These are phyloP conservation scores for Panulirus ornatus DNA, from an alignment of 1,140 invertebrate species.

Conservation along the genomic window DNA sequence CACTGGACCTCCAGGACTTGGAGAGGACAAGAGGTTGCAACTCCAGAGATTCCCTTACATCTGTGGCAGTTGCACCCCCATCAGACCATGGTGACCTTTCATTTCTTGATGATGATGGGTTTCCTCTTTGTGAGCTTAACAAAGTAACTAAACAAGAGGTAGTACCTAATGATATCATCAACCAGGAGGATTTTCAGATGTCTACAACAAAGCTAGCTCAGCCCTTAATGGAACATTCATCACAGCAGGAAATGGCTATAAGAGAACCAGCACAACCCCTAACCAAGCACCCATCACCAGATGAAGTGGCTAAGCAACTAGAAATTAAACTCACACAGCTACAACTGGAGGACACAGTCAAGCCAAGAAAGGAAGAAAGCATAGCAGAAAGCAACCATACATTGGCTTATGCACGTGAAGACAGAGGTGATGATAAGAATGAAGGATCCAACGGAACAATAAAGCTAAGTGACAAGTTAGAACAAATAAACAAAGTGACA, in stretches of 20 bases:
- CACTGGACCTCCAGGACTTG: conserved; percentile 34
- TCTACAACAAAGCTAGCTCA: conserved; percentile 23
- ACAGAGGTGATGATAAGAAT: neutral
- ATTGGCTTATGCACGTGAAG: neutral
- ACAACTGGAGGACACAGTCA: conserved; percentile 12
- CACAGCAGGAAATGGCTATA: conserved; percentile 29
- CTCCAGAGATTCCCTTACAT: conserved; percentile 77
- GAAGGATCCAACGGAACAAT: neutral
- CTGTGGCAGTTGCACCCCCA: conserved; percentile 84
- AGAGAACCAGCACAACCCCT: neutral
- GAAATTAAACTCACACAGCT: conserved; percentile 35
- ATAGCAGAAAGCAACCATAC: neutral
- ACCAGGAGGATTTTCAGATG: conserved; percentile 43
- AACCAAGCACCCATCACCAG: conserved; percentile 24
- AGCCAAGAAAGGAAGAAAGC: conserved; percentile 2
- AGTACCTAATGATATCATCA: conserved; percentile 77
- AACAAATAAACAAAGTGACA: neutral
- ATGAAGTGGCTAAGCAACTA: conserved; percentile 28
- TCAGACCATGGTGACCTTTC: conserved; percentile 84
- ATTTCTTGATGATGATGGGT: conserved; percentile 79
- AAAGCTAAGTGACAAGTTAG: neutral
- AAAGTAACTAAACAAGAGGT: neutral
- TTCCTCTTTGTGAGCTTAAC: conserved; percentile 78
- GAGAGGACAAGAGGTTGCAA: conserved; percentile 1
- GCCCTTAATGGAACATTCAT: neutral